These are phyloP conservation scores for Acleris holmiana DNA, from an alignment of 2,888 invertebrate genomes.

Conservation along the genomic window DNA sequence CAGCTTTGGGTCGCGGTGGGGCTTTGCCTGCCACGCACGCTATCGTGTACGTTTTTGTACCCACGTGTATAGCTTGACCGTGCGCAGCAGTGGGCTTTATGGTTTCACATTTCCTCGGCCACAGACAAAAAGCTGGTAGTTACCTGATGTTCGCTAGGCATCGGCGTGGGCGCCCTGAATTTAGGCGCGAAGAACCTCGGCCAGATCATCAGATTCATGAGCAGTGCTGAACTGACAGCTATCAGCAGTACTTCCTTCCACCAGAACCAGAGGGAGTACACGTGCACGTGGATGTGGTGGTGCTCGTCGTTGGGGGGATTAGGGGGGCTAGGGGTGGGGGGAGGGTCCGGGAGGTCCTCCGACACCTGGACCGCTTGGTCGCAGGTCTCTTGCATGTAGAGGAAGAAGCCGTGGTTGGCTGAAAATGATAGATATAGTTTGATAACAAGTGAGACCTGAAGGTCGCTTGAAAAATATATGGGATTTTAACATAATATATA, in stretches of 20 bases:
- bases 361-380: constrained; percentile 74
- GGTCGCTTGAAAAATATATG: too few species aligned
- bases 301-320: constrained; percentile 51
- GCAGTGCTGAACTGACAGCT: constrained; percentile 88
- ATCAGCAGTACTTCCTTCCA: constrained; percentile 92
- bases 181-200: constrained; percentile 76
- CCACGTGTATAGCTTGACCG: too few species aligned
- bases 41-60: too few species aligned
- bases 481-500: too few species aligned
- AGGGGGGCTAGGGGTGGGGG: background rate
- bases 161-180: constrained; percentile 49
- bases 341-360: constrained; percentile 46
- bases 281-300: constrained; percentile 88
- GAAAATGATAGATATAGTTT: constrained; percentile 36
- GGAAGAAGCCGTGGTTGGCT: constrained; percentile 90
- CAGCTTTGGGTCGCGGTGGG: too few species aligned
- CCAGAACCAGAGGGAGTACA: constrained; percentile 91
- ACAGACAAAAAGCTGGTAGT: background rate
- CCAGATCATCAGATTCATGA: constrained; percentile 87
- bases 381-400: constrained; percentile 85
- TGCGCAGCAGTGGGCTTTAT: too few species aligned
- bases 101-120: too few species aligned
- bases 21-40: too few species aligned
- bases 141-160: constrained; percentile 52
- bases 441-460: background rate